Evolutionary conservation across 2,797 vertebrate species (phyloP).

Genomic region (Pygocentrus nattereri): DNA sequence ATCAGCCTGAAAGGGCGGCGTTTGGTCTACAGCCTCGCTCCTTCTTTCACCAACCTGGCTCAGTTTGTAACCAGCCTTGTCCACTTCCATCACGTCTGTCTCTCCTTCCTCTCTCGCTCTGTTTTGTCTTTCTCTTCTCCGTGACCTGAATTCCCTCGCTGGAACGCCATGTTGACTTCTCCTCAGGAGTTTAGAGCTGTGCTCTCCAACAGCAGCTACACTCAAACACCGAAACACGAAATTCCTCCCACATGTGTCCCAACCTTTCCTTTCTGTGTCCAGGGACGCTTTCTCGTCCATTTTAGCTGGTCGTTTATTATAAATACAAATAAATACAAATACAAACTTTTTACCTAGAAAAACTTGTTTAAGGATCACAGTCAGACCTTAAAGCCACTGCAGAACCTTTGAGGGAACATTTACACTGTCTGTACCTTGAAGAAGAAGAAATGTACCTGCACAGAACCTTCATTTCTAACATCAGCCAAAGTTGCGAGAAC

Average conservation of each 20-base stretch:
- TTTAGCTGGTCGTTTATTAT: too few species aligned
- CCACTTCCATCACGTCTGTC: constrained; percentile 22
- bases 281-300: too few species aligned
- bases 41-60: neutral
- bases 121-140: neutral
- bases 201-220: neutral
- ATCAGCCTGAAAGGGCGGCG: neutral
- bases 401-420: too few species aligned
- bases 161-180: neutral
- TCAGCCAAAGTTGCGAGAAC: too few species aligned
- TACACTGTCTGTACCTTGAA: too few species aligned
- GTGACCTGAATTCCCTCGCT: constrained; percentile 8
- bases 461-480: too few species aligned
- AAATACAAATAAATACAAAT: too few species aligned
- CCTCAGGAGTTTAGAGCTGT: neutral
- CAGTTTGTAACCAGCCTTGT: constrained; percentile 1
- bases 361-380: too few species aligned
- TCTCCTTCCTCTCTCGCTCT: constrained; percentile 7
- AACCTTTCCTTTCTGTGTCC: too few species aligned
- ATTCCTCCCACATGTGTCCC: neutral
- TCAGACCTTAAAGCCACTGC: too few species aligned
- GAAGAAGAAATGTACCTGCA: too few species aligned
- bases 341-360: too few species aligned
- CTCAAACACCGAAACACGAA: neutral
- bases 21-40: neutral